Base-by-base conservation (phyloP, 2,888 invertebrate species). In the Criorhina ranunculi region DNA sequence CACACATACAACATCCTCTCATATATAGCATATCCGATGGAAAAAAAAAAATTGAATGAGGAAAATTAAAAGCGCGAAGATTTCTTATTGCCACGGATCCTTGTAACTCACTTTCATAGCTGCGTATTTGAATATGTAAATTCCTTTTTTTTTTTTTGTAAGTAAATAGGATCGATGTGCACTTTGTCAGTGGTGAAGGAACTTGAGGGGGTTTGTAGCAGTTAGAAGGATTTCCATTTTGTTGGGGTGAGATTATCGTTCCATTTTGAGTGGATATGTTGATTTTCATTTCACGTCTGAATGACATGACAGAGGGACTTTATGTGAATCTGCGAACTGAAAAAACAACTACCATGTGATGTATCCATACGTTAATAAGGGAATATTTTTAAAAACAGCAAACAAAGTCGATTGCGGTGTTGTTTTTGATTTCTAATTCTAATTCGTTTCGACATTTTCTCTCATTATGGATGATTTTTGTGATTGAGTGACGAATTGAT, bases 261-360 rank as follows among this genome's bases (percentile, higher is more conserved):
- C 33, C 49, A 49, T 49, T n/a, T 49, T 19, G 11, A 55, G 55
- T 15, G 33, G 24, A 24, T 55, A 33, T 55, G 12, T 33, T 17
- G 55, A 35, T 33, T 55, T 55, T 59, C 17, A 59, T 59, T 59
- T 59, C 24, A 40, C 57, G 24, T 40, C 40, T 59, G 57, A 59
- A 37, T 59, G 57, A 24, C 57, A 59, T 40, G 37, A 59, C 57
- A 59, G 12, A 59, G 55, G 5, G 11, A 15, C 33, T 35, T 9
- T 33, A 15, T 35, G 17, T 31, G 33, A 55, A 17, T 55, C 15
- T 35, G 33, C 17, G 5, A 11, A 15, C 8, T 24, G 53, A 15
- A 35, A 55, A 55, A 35, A 33, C 15, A 35, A 24, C 8, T 17
- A 19, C 15, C 57, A 40, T 24, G 19, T 37, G n/a, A 4, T 1